A percentile compares a stretch with the other conserved stretches of the same genome.
These are phyloP conservation scores for Lithobates sylvaticus DNA, from an alignment of 2,797 vertebrate genomes.

Conservation along the genomic window DNA sequence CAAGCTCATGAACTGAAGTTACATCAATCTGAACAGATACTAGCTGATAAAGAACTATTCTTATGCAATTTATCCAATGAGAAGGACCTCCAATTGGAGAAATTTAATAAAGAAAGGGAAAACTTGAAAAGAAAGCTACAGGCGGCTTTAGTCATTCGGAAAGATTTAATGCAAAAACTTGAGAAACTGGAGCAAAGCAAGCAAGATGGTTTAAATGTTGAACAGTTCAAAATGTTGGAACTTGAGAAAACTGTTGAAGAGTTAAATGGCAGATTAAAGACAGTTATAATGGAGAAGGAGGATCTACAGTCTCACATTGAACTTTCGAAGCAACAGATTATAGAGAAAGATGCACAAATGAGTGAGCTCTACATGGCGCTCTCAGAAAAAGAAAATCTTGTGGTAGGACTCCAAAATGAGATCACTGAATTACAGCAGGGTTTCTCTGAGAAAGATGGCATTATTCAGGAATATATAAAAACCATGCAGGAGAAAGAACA, in stretches of 20 bases:
- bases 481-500: constrained; percentile 72
- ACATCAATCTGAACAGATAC: constrained; percentile 63
- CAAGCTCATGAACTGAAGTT: constrained; percentile 71
- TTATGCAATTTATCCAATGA: constrained; percentile 72
- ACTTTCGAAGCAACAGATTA: constrained; percentile 72
- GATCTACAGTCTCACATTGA: constrained; percentile 69
- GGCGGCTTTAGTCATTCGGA: constrained; percentile 82
- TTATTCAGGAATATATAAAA: constrained; percentile 71
- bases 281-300: constrained; percentile 66
- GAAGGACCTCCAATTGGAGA: constrained; percentile 73
- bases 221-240: constrained; percentile 68
- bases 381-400: constrained; percentile 65
- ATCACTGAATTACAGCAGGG: constrained; percentile 65
- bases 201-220: constrained; percentile 70
- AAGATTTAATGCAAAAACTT: constrained; percentile 84
- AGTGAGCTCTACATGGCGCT: constrained; percentile 63
- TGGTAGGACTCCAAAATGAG: constrained; percentile 68
- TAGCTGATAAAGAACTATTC: constrained; percentile 69
- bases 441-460: constrained; percentile 74
- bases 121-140: constrained; percentile 86
- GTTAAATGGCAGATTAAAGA: constrained; percentile 67
- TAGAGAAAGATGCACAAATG: constrained; percentile 76
- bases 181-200: constrained; percentile 77
- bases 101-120: constrained; percentile 83
- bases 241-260: constrained; percentile 74